Percentiles rank a stretch among this genome's conserved stretches.
Evolutionary conservation across 1,140 invertebrate genomes (phyloP).

Genomic region (Drosophila parvula): DNA sequence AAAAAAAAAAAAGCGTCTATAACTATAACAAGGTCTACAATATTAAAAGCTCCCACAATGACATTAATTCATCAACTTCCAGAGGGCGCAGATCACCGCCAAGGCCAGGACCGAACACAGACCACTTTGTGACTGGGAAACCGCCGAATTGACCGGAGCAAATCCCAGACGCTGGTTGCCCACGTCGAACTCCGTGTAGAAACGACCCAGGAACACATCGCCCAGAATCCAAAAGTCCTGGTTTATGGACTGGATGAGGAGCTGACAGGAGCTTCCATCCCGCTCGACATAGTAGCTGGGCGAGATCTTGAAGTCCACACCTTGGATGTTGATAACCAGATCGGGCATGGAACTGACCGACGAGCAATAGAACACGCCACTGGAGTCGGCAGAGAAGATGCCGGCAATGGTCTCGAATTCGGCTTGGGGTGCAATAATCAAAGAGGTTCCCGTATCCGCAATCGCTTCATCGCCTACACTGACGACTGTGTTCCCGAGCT

Average conservation of each 20-base stretch:
- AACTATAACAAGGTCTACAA: neutral
- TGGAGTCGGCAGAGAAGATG: constrained; percentile 15
- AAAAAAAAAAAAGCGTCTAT: neutral
- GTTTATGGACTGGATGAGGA: constrained; percentile 43
- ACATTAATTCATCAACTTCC: neutral
- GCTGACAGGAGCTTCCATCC: constrained; percentile 24
- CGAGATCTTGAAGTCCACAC: constrained; percentile 42
- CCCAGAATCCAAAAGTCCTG: constrained; percentile 75
- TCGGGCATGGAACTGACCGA: constrained; percentile 28
- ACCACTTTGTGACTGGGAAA: neutral
- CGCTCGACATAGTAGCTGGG: constrained; percentile 53
- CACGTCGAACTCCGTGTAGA: constrained; percentile 90
- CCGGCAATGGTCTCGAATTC: constrained; percentile 18
- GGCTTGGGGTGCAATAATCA: constrained; percentile 88
- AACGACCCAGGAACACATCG: constrained; percentile 89
- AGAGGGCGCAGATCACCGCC: neutral
- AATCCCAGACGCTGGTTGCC: constrained; percentile 89
- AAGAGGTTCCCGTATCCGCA: constrained; percentile 91
- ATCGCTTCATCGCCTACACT: constrained; percentile 86
- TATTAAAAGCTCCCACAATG: neutral
- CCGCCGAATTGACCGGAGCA: constrained; percentile 55
- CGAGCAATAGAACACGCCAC: constrained; percentile 45
- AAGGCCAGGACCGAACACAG: neutral
- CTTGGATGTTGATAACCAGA: constrained; percentile 51
- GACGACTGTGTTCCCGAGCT: constrained; percentile 86